phyloP scores from a whole-genome alignment of 2,797 vertebrate species.

The Smutsia temminckii region DNA sequence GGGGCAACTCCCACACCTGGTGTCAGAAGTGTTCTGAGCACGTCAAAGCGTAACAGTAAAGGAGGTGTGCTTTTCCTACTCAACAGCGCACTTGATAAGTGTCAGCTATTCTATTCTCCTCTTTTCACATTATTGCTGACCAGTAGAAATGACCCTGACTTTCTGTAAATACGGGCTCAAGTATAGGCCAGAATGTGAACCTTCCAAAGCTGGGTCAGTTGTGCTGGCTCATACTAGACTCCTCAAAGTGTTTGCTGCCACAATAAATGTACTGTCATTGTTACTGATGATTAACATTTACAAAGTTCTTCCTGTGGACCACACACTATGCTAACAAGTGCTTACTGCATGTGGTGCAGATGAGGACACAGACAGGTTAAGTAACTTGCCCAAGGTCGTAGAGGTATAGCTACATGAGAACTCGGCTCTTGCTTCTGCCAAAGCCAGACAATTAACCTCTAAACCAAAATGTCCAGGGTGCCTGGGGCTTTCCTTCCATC shows the following conservation, averaged over 20 bases:
- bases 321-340: neutral
- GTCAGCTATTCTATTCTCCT: neutral
- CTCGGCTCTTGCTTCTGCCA: neutral
- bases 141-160: neutral
- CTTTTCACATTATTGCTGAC: neutral
- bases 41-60: neutral
- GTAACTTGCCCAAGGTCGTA: neutral
- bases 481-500: neutral
- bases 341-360: neutral
- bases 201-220: neutral
- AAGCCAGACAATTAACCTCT: neutral
- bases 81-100: accelerated
- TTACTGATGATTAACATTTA: neutral
- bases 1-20: neutral
- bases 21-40: accelerated
- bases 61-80: neutral
- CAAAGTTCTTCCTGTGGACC: neutral
- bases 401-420: neutral
- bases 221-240: neutral
- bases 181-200: neutral
- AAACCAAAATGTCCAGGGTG: neutral
- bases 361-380: neutral
- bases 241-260: neutral
- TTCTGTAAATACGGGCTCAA: neutral
- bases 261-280: neutral